Evolutionary conservation across 2,113 vertebrate genomes (phyloP), one percentile per base, ranked within the genome.

Genomic region (Syngnathus floridae): DNA sequence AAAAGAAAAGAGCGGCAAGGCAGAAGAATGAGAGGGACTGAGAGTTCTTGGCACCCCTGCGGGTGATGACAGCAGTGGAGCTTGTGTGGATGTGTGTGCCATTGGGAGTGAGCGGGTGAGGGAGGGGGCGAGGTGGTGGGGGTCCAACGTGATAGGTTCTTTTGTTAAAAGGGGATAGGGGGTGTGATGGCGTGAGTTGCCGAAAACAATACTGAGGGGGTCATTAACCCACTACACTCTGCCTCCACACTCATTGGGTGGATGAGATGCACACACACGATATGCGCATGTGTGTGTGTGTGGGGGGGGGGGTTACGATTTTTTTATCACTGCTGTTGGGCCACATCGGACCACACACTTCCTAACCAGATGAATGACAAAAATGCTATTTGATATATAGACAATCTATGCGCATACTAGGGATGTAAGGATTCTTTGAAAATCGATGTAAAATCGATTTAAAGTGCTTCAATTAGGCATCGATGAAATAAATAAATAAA

Each of bases 211-310:
- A 26, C n/a, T 7, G 59, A 61, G 59, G 45, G 85, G 76, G 79
- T 80, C 75, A 86, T 89, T 90, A 86, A 35, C 81, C 73, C 66
- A 75, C 78, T 87, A 82, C 76, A 88, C 87, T 87, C 81, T 82
- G 78, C 69, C 85, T 86, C 76, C 81, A 86, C 84, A 83, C 84
- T 88, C 85, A 89, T 89, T 87, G 86, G 77, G 63, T 8, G 86
- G 89, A 91, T 90, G 89, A 90, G 72, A 89, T 72, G 84, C 69
- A 80, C 75, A 66, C 71, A 66, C 70, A 61, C 61, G 46, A 52
- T 62, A 46, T n/a, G n/a, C 79, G 68, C 61, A 61, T 72, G 37
- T 62, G 60, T 71, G 67, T 43, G 67, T 76, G 57, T 41, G 49
- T 69, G 57, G 55, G 60, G 40, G 40, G 12, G 40, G 40, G 40